A percentile compares a stretch with the other conserved stretches of the same genome.
Evolutionary conservation across 2,888 invertebrate species (phyloP).

Genomic region (Plebejus argus): DNA sequence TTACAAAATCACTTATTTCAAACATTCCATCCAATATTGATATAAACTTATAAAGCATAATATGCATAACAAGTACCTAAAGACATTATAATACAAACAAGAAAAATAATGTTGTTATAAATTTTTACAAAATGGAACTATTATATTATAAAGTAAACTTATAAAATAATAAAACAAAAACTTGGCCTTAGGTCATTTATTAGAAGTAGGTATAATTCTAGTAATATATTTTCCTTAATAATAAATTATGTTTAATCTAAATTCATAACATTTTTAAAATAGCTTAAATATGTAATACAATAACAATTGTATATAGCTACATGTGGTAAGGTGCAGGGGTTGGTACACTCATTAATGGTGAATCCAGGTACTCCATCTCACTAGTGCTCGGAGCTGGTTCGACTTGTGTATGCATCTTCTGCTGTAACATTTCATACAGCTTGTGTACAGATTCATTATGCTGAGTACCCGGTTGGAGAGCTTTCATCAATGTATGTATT

Average conservation of each 20-base stretch:
- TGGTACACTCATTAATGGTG: constrained; percentile 92
- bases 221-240: background rate
- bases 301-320: constrained; percentile 41
- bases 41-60: too few species aligned
- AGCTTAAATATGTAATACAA: background rate
- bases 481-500: constrained; percentile 90
- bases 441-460: constrained; percentile 93
- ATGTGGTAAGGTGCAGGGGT: constrained; percentile 84
- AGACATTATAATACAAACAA: too few species aligned
- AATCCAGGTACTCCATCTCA: constrained; percentile 88
- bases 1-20: too few species aligned
- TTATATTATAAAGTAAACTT: background rate
- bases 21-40: too few species aligned
- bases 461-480: constrained; percentile 87
- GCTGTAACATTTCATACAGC: constrained; percentile 88
- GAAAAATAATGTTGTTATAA: background rate
- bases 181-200: background rate
- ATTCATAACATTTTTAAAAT: constrained; percentile 13
- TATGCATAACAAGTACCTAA: too few species aligned
- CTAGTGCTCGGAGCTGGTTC: constrained; percentile 83
- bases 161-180: background rate
- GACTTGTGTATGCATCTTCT: constrained; percentile 87
- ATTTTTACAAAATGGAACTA: background rate
- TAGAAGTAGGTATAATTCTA: background rate
- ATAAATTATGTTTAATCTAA: background rate